Base-by-base conservation (phyloP, 1,140 invertebrate genomes). In the Micrasema minimum region DNA sequence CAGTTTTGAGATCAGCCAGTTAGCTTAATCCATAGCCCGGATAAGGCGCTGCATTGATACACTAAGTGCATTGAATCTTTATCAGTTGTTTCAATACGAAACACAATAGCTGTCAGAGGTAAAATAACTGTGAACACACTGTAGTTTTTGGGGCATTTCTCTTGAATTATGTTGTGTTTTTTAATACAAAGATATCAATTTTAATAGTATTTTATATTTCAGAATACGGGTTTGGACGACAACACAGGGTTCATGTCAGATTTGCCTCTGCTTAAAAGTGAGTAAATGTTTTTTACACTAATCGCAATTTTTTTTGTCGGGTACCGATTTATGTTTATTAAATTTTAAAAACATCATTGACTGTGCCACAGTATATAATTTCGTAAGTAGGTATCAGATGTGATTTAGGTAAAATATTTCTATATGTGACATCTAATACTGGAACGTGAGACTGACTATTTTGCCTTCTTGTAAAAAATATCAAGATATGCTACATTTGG, bases 221-320 rank as follows among this genome's bases (percentile, higher is more conserved):
- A 93, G 91, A 92, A 92, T 81, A 88, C 91, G 74, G 92, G 91
- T 72, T 89, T 94, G 78, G 93, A 94, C 79, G 93, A 95, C 77
- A 91, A 90, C 74, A 90, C 90, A 66, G 90, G 90, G 16, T 95
- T 94, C 81, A 95, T 95, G 87, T 93, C 92, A 72, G 93, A 95
- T 78, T 85, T 95, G 80, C 93, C 93, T 72, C 86, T 95, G 74
- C 86, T 95, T 76, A 95, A 94, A 91, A 93, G 93, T 95, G 85
- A 93, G 92, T 91, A 72, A 51, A 68, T 50, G 66, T 66, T 50
- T 72, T 37, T 57, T 11, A 41, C 1, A 9, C 5, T 38, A 38
- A 38, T 38, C 38, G 10, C 1, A 9, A 5, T 41, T 41, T 5
- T 43, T 43, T 43, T 43, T 43, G 41, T 43, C n/a, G n/a, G n/a